Evolutionary conservation across 23 tunicate species (phyloP).

Genomic region (Phallusia fumigata): DNA sequence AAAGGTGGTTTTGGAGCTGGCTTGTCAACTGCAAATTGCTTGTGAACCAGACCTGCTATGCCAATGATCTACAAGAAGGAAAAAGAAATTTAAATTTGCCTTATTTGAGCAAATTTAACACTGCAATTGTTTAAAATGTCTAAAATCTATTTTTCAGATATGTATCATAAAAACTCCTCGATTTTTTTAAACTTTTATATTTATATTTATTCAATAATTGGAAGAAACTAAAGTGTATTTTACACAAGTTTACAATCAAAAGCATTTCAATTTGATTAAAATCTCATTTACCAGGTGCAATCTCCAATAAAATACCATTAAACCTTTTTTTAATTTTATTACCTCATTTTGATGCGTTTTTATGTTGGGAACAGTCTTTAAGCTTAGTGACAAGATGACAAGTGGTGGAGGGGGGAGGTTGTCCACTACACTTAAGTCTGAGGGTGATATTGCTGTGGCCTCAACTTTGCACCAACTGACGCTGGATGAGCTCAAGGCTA

Average conservation of each 20-base stretch:
- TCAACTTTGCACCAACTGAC: constrained; percentile 88
- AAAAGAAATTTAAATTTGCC: no score
- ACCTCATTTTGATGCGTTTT: constrained; percentile 92
- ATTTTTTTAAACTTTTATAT: no score
- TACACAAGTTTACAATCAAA: no score
- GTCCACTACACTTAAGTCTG: constrained; percentile 31
- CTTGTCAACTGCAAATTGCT: constrained; percentile 65
- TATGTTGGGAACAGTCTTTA: constrained; percentile 77
- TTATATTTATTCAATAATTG: no score
- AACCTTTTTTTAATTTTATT: not conserved
- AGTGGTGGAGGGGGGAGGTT: constrained; percentile 65
- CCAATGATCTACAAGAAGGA: constrained; percentile 53
- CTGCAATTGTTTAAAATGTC: no score
- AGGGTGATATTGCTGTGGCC: constrained; percentile 35
- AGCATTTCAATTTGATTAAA: no score
- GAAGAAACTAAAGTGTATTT: no score
- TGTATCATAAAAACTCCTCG: no score
- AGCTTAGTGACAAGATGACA: constrained; percentile 57
- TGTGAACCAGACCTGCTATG: constrained; percentile 87
- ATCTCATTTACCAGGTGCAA: no score
- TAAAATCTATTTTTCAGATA: no score
- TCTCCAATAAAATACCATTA: not conserved
- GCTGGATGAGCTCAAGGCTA: constrained; percentile 33
- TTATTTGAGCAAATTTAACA: no score
- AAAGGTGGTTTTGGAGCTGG: constrained; percentile 90